Percentiles rank a stretch among this genome's conserved stretches.
Evolutionary conservation across 2,888 invertebrate genomes (phyloP).

Genomic region (Drosophila greeni): DNA sequence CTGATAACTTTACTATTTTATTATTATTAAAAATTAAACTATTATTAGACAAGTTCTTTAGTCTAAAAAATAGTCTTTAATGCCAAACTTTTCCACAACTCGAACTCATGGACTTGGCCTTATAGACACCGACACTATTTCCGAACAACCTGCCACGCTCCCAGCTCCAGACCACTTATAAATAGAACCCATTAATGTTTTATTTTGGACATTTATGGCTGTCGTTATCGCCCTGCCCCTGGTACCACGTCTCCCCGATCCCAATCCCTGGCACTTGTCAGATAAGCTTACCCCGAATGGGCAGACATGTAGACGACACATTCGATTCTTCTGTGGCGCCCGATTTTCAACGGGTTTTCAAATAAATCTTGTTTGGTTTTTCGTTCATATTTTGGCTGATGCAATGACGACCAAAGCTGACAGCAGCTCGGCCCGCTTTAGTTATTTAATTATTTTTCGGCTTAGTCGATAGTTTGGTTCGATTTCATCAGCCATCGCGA

Average conservation of each 20-base stretch:
- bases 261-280: background rate
- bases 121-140: conserved; percentile 2
- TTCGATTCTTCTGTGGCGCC: conserved; percentile 1
- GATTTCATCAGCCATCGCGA: conserved; percentile 34
- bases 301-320: conserved; percentile 31
- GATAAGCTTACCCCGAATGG: conserved; percentile 15
- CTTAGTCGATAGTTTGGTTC: conserved; percentile 29
- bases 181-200: conserved; percentile 32
- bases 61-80: background rate
- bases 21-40: no score
- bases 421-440: conserved; percentile 11
- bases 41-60: background rate
- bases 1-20: no score
- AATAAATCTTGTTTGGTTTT: conserved; percentile 5
- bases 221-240: conserved; percentile 15
- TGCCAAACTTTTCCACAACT: background rate
- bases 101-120: background rate
- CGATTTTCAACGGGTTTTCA: conserved; percentile 20
- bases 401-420: conserved; percentile 24
- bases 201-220: conserved; percentile 37
- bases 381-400: conserved; percentile 27
- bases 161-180: conserved; percentile 22
- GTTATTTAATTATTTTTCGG: conserved; percentile 8
- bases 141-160: conserved; percentile 18
- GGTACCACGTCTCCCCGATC: background rate